phyloP scores from a whole-genome alignment of 2,888 invertebrate genomes.

The Argyresthia goedartella region DNA sequence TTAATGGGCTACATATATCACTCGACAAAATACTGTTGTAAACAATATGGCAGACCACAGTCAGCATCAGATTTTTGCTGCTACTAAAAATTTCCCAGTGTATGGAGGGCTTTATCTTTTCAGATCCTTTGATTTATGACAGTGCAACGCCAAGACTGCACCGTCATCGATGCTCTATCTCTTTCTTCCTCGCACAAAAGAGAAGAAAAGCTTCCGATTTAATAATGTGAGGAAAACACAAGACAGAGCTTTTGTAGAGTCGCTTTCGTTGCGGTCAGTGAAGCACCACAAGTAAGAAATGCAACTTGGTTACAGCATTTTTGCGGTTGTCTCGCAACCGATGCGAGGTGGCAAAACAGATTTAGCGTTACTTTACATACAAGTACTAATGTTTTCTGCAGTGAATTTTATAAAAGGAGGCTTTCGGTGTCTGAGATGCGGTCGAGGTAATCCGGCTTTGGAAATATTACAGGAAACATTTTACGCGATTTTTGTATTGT shows the following conservation, averaged over 20 bases:
- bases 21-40: too few species aligned
- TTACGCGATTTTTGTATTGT: neutral
- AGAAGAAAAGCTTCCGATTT: slow-evolving; percentile 1
- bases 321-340: too few species aligned
- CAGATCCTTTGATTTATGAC: slow-evolving; percentile 7
- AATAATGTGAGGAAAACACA: slow-evolving; percentile 1
- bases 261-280: slow-evolving; percentile 4
- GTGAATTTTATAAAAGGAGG: slow-evolving; percentile 7
- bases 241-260: slow-evolving; percentile 7
- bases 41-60: too few species aligned
- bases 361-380: neutral
- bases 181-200: neutral
- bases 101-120: too few species aligned
- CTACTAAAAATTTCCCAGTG: too few species aligned
- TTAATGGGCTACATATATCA: too few species aligned
- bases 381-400: slow-evolving; percentile 3
- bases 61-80: too few species aligned
- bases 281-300: slow-evolving; percentile 1
- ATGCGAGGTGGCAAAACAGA: too few species aligned
- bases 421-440: slow-evolving; percentile 8
- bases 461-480: slow-evolving; percentile 4
- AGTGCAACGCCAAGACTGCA: slow-evolving; percentile 3
- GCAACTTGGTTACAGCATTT: too few species aligned
- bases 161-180: slow-evolving; percentile 6
- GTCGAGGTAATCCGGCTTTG: slow-evolving; percentile 8